phyloP scores from a whole-genome alignment of 2,888 invertebrate species.

The Odontothrips loti region DNA sequence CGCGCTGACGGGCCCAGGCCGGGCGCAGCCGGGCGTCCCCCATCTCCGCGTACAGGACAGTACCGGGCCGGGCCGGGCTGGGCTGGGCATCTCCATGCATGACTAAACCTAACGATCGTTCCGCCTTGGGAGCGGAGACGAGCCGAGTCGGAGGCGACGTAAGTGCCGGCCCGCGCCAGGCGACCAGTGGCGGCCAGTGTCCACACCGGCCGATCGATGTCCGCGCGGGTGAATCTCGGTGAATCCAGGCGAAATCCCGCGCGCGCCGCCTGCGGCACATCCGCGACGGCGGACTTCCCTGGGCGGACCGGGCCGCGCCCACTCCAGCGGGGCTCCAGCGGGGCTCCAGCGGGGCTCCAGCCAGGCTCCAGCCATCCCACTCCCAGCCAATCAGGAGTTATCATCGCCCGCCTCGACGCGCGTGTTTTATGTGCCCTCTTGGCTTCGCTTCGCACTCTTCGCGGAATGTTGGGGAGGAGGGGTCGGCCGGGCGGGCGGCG shows the following conservation, averaged over 20 bases:
- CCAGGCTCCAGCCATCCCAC: background rate
- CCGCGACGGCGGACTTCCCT: background rate
- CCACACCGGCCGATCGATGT: background rate
- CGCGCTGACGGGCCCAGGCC: too few relatives aligned
- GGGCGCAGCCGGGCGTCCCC: too few relatives aligned
- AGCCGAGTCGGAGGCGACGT: background rate
- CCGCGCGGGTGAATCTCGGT: too few relatives aligned
- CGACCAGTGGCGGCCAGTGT: background rate
- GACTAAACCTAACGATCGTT: too few relatives aligned
- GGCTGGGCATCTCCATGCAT: too few relatives aligned
- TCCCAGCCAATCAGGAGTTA: background rate
- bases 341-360: background rate
- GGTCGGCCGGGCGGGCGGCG: too few relatives aligned
- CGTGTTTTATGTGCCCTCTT: background rate
- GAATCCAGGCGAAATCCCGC: background rate
- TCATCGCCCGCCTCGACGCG: background rate
- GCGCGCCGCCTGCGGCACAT: background rate
- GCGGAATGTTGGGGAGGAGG: too few relatives aligned
- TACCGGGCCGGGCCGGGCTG: too few relatives aligned
- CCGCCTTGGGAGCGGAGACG: too few relatives aligned
- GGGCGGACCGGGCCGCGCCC: too few relatives aligned
- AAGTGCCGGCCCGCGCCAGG: background rate
- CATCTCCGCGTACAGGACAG: too few relatives aligned
- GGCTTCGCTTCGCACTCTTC: too few relatives aligned
- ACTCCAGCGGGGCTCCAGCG: background rate